phyloP scores from a whole-genome alignment of 2,113 vertebrate species.

The Marcusenius ussheri region DNA sequence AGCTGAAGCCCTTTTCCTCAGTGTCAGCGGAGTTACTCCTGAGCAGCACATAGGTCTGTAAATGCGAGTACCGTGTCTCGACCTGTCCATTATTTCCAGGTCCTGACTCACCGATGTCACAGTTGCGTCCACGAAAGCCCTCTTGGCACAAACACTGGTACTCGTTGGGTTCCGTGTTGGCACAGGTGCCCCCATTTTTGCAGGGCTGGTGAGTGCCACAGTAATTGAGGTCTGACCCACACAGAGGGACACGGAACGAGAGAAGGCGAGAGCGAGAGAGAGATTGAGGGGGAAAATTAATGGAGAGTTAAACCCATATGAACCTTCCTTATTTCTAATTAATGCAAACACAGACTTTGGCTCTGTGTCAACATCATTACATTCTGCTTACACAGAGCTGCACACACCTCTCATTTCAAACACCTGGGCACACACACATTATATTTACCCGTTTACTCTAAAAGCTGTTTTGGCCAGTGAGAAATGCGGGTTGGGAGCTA shows the following conservation, averaged over 20 bases:
- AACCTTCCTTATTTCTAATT: not conserved
- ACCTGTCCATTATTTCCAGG: not conserved
- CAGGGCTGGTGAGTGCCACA: slow-evolving; percentile 71
- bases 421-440: not conserved
- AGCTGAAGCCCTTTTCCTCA: not conserved
- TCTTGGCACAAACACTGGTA: slow-evolving; percentile 68
- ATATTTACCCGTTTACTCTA: not conserved
- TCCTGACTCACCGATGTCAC: slow-evolving; percentile 60
- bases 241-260: not conserved
- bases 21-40: not conserved
- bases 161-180: slow-evolving; percentile 69
- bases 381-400: not conserved
- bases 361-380: not conserved
- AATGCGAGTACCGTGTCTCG: not conserved
- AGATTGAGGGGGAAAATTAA: not conserved
- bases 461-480: slow-evolving; percentile 3
- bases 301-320: not conserved
- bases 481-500: not conserved
- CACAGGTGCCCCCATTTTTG: slow-evolving; percentile 64
- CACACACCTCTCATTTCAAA: not conserved
- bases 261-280: not conserved
- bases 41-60: not conserved
- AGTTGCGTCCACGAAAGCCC: slow-evolving; percentile 64
- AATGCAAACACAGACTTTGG: not conserved
- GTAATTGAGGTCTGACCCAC: slow-evolving; percentile 64